Conservation (phyloP, 2,113 vertebrate genomes). For the Haemorhous mexicanus region DNA sequence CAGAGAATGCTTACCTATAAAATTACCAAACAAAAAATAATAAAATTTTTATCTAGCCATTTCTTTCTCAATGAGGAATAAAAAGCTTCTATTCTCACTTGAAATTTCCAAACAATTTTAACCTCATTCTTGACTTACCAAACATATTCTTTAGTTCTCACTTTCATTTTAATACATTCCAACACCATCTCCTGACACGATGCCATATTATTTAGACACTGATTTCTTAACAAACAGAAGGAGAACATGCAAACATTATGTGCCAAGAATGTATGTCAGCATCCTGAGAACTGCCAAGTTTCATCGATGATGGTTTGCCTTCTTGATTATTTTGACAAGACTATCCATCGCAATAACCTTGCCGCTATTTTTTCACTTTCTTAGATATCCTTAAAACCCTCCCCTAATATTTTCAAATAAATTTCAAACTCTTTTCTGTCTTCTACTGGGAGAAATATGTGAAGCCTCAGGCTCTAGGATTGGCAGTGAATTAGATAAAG, state of each 20-base stretch:
- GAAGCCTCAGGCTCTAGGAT: neutral
- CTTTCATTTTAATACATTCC: conserved; percentile 2
- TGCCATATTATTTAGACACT: conserved; percentile 1
- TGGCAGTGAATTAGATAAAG: neutral
- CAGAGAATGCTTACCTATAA: neutral
- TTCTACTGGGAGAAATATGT: neutral
- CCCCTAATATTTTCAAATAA: conserved; percentile 2
- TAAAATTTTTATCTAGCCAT: neutral
- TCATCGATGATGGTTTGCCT: neutral
- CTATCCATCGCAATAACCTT: neutral
- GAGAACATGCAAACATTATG: neutral
- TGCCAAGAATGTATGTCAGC: neutral
- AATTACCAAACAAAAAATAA: neutral
- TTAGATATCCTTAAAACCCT: neutral
- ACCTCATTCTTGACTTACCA: neutral
- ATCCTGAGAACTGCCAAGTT: neutral
- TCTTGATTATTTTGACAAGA: conserved; percentile 35
- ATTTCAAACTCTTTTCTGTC: neutral
- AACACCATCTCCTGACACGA: neutral
- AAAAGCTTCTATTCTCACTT: neutral
- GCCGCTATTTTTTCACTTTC: neutral
- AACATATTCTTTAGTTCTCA: neutral
- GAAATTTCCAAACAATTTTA: neutral
- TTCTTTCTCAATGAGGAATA: neutral
- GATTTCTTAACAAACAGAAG: conserved; percentile 30